A percentile compares a stretch with the other conserved stretches of the same genome.
Evolutionary conservation across 2,888 invertebrate species (phyloP).

Genomic region (Synergus laeviventris): DNA sequence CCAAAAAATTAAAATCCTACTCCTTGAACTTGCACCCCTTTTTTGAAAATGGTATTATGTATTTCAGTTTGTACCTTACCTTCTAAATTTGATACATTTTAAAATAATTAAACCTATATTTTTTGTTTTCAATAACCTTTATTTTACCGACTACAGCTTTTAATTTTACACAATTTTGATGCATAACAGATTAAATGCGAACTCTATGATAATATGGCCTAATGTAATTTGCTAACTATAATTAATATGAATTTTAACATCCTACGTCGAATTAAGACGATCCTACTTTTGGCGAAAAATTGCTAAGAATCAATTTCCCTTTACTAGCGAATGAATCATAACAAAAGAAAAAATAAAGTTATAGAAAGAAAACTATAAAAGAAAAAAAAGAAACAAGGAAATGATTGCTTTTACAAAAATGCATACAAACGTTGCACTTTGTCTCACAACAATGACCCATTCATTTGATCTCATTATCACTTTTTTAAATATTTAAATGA

Average conservation of each 20-base stretch:
- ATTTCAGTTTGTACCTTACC: too few species aligned
- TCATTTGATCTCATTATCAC: neutral
- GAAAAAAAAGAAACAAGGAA: too few species aligned
- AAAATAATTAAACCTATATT: too few species aligned
- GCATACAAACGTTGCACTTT: neutral
- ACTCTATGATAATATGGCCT: neutral
- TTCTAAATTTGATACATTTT: too few species aligned
- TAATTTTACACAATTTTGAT: neutral
- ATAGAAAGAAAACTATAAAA: neutral
- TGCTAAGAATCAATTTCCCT: neutral
- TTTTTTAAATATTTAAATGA: neutral
- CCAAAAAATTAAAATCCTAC: too few species aligned
- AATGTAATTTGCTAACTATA: neutral
- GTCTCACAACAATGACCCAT: neutral
- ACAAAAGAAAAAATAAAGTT: neutral
- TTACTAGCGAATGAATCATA: too few species aligned
- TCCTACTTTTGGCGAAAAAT: too few species aligned
- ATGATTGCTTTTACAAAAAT: neutral
- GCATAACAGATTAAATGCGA: neutral
- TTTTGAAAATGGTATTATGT: too few species aligned
- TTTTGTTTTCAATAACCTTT: neutral
- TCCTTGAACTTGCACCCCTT: too few species aligned
- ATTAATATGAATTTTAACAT: neutral
- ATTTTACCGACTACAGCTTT: neutral
- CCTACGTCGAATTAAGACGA: neutral